Conservation (phyloP, 2,113 vertebrate species). For the Pollachius pollachius region DNA sequence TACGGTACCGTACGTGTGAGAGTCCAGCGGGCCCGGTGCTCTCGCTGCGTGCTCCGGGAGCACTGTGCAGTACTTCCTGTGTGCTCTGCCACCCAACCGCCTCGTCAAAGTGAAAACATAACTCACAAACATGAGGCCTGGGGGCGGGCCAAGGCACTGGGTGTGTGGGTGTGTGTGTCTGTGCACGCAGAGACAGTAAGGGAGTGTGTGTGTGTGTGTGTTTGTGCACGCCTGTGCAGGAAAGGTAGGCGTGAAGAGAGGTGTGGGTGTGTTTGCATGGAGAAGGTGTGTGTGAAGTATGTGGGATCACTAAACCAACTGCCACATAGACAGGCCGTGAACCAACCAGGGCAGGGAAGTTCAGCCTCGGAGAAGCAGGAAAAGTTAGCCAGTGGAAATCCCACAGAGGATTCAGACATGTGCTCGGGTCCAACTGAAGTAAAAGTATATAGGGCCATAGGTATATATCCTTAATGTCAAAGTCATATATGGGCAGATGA, state of each 20-base stretch:
- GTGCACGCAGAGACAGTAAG: slow-evolving; percentile 11
- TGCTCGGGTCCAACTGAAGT: too few species aligned
- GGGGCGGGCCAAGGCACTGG: slow-evolving; percentile 47
- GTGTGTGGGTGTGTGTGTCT: slow-evolving; percentile 12
- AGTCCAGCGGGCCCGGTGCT: slow-evolving; percentile 31
- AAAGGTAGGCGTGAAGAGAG: slow-evolving; percentile 10
- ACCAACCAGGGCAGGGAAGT: background rate
- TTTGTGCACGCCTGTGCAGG: slow-evolving; percentile 29
- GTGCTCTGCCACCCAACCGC: slow-evolving; percentile 51
- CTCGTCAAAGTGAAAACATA: slow-evolving; percentile 72
- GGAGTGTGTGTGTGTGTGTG: slow-evolving; percentile 20
- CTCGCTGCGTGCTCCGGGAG: slow-evolving; percentile 45
- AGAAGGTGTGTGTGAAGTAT: slow-evolving; percentile 13
- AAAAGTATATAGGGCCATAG: too few species aligned
- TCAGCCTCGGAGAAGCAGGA: too few species aligned
- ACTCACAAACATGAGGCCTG: slow-evolving; percentile 53
- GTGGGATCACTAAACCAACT: slow-evolving; percentile 41
- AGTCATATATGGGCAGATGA: too few species aligned
- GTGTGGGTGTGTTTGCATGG: slow-evolving; percentile 5
- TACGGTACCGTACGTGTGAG: slow-evolving; percentile 43
- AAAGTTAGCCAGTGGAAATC: too few species aligned
- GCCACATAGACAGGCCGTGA: slow-evolving; percentile 19
- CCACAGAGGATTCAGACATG: too few species aligned
- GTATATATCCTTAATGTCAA: too few species aligned
- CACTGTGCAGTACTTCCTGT: slow-evolving; percentile 70